Evolutionary conservation across 2,113 vertebrate genomes (phyloP).

Genomic region (Arothron firmamentum): DNA sequence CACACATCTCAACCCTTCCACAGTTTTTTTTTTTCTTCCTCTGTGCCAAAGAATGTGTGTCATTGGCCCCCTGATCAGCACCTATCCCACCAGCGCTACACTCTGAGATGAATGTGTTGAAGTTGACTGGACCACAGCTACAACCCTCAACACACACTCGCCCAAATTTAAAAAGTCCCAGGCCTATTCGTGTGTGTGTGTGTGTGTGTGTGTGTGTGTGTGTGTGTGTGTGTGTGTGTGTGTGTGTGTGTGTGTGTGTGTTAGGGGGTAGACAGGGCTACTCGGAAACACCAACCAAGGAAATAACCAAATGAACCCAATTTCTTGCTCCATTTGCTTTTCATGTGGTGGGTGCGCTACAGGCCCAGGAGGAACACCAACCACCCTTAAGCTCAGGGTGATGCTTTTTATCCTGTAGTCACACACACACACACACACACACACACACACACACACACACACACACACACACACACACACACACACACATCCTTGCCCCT

Average conservation of each 20-base stretch:
- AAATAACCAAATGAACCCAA: constrained; percentile 72
- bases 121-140: constrained; percentile 32
- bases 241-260: constrained; percentile 10
- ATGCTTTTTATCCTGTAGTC: constrained; percentile 58
- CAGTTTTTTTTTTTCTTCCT: constrained; percentile 48
- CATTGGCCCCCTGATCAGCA: constrained; percentile 59
- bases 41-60: constrained; percentile 64
- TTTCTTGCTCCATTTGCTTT: constrained; percentile 79
- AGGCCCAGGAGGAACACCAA: constrained; percentile 62
- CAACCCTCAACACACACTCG: constrained; percentile 58
- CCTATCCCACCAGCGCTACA: constrained; percentile 45
- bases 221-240: constrained; percentile 24
- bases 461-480: too few relatives aligned
- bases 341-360: constrained; percentile 54
- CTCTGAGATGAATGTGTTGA: neutral
- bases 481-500: too few relatives aligned
- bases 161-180: constrained; percentile 36
- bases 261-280: constrained; percentile 38
- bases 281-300: constrained; percentile 62
- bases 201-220: constrained; percentile 5
- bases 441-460: too few relatives aligned
- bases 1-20: constrained; percentile 46
- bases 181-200: constrained; percentile 34
- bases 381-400: constrained; percentile 58
- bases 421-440: constrained; percentile 7